Conservation (phyloP, 2,797 vertebrate species). For the Mionectes olivaceus region DNA sequence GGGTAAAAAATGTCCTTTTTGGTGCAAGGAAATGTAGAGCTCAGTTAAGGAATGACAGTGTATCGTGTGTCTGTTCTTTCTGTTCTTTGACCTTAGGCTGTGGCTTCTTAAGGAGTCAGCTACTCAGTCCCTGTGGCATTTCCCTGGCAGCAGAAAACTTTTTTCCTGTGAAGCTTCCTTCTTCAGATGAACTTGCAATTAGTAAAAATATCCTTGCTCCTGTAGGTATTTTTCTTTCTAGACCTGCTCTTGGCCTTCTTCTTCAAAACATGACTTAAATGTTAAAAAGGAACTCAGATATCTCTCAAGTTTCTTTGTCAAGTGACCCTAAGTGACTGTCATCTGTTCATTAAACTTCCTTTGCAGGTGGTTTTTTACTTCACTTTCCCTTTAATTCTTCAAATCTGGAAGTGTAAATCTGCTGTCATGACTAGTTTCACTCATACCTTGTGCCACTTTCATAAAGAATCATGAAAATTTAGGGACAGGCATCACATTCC, state of each 20-base stretch:
- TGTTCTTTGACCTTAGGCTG: neutral
- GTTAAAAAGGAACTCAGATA: neutral
- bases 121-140: neutral
- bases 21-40: neutral
- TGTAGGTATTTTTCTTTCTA: neutral
- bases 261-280: neutral
- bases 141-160: neutral
- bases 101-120: neutral
- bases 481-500: neutral
- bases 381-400: neutral
- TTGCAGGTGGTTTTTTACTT: neutral
- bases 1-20: accelerated
- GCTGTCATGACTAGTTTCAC: neutral
- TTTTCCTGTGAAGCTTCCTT: neutral
- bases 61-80: neutral
- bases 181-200: neutral
- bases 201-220: neutral
- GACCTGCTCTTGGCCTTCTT: neutral
- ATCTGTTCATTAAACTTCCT: neutral
- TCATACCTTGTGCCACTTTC: neutral
- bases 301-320: neutral
- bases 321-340: neutral
- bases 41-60: neutral
- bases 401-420: neutral
- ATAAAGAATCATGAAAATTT: neutral